Percentiles rank a stretch among this genome's conserved stretches.
Evolutionary conservation across 2,797 vertebrate species (phyloP).

Genomic region (Cyprinodon diabolis): DNA sequence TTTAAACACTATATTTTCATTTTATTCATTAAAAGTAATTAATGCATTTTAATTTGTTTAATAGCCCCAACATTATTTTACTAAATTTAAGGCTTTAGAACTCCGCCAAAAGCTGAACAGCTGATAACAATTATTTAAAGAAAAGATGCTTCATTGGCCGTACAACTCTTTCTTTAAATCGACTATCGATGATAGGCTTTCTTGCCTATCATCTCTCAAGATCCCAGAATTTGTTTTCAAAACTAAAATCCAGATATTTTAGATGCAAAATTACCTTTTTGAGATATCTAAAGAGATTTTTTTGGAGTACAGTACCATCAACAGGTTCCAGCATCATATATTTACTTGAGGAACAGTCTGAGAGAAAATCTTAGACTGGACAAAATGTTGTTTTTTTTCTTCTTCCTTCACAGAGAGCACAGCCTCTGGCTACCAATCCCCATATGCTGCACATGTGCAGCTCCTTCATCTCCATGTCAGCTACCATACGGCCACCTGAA

Average conservation of each 20-base stretch:
- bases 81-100: neutral
- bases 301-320: neutral
- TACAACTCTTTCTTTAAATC: neutral
- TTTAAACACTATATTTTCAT: neutral
- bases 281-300: neutral
- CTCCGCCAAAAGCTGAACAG: neutral
- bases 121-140: no score
- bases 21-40: neutral
- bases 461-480: conserved; percentile 17
- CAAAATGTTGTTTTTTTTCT: neutral
- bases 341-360: neutral
- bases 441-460: conserved; percentile 8
- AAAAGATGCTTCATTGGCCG: neutral
- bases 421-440: conserved; percentile 8
- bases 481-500: conserved; percentile 5
- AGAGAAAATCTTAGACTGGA: neutral
- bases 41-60: neutral
- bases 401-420: neutral
- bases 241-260: neutral
- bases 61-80: neutral
- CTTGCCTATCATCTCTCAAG: neutral
- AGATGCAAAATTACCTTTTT: neutral
- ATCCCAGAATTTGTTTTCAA: neutral
- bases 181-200: neutral
- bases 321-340: neutral